Conservation (phyloP, 2,888 invertebrate genomes). For the Harpalus rufipes region DNA sequence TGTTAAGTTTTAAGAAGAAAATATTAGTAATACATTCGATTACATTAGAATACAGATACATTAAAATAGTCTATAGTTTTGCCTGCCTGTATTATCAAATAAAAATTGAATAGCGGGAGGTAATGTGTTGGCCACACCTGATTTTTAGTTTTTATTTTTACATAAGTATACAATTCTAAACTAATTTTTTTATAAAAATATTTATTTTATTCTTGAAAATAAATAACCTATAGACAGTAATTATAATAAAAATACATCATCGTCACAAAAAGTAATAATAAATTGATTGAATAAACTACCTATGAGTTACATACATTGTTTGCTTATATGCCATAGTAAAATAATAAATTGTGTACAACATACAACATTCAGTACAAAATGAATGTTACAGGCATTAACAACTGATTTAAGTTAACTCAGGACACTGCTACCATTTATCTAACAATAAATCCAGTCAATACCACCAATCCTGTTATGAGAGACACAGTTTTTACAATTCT, state of each 20-base stretch:
- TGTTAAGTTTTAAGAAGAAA: too few species aligned
- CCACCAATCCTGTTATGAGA: constrained; percentile 8
- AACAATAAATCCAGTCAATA: constrained; percentile 10
- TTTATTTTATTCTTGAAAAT: constrained; percentile 66
- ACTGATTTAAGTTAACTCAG: constrained; percentile 40
- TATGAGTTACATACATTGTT: constrained; percentile 45
- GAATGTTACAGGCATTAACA: constrained; percentile 34
- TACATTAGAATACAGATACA: too few species aligned
- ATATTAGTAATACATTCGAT: too few species aligned
- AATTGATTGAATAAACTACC: constrained; percentile 34
- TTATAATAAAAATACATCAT: constrained; percentile 64
- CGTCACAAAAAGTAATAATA: constrained; percentile 43
- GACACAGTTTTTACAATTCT: constrained; percentile 16
- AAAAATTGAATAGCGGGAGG: too few species aligned
- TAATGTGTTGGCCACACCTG: too few species aligned
- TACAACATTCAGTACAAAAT: constrained; percentile 43
- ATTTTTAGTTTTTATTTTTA: constrained; percentile 45
- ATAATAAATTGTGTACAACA: constrained; percentile 40
- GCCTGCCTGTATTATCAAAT: too few species aligned
- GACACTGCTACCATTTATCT: constrained; percentile 29
- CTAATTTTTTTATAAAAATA: constrained; percentile 66
- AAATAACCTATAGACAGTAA: constrained; percentile 66
- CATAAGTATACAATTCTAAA: constrained; percentile 67
- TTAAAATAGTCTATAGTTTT: too few species aligned
- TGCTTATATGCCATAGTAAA: constrained; percentile 36